Percentiles rank a stretch among this genome's conserved stretches.
Conservation (phyloP, 92 coral and sea anemone species). For the Porites lobata region DNA sequence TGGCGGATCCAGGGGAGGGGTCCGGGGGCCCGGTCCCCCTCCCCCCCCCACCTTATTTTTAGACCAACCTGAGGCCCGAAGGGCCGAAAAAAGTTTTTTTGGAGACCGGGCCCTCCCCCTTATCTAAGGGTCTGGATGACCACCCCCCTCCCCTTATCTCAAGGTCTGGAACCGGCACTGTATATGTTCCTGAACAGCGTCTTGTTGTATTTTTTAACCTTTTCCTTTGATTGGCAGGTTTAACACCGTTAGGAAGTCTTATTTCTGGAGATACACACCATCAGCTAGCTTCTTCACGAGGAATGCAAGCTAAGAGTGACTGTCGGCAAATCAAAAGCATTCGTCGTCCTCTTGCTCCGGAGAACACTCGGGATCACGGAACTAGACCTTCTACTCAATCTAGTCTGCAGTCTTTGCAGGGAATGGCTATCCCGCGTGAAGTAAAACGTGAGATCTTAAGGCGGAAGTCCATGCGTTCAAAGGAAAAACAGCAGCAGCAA, state of each 20-base stretch:
- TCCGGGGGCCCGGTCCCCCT: too few relatives aligned
- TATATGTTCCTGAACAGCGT: neutral
- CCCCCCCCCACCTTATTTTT: too few relatives aligned
- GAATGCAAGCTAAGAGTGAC: conserved; percentile 35
- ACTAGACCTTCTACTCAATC: conserved; percentile 30
- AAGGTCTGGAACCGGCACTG: too few relatives aligned
- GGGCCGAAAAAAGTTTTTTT: too few relatives aligned
- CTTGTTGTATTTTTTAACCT: neutral
- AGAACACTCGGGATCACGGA: conserved; percentile 42
- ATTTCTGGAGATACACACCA: neutral
- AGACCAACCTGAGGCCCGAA: too few relatives aligned
- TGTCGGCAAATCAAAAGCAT: conserved; percentile 65
- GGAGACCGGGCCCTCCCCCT: too few relatives aligned
- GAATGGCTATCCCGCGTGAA: conserved; percentile 51
- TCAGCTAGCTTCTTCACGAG: conserved; percentile 8
- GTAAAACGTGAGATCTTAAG: conserved; percentile 63
- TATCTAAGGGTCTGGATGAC: too few relatives aligned
- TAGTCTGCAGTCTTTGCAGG: conserved; percentile 50
- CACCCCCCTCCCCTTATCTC: too few relatives aligned
- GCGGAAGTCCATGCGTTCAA: conserved; percentile 43
- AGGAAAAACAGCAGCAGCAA: conserved; percentile 5
- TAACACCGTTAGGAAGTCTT: conserved; percentile 16
- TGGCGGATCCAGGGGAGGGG: too few relatives aligned
- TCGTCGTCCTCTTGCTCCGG: conserved; percentile 81
- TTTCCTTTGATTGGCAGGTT: conserved; percentile 2